A percentile compares a stretch with the other conserved stretches of the same genome.
These are phyloP conservation scores for Trisateles emortualis DNA, from an alignment of 2,888 invertebrate species.

Conservation along the genomic window DNA sequence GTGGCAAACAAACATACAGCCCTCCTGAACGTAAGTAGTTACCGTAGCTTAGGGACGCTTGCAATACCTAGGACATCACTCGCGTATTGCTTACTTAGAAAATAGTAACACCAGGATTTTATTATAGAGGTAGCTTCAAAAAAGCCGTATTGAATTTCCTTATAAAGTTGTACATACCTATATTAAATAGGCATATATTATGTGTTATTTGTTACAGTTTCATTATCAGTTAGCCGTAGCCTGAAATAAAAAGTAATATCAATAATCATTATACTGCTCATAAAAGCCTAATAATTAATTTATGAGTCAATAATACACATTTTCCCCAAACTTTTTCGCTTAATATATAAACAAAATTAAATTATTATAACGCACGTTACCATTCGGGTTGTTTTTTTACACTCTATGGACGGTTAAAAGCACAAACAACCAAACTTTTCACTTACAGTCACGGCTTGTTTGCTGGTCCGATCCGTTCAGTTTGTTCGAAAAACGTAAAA, in stretches of 20 bases:
- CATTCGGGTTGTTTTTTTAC: constrained; percentile 56
- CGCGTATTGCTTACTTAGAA: too few relatives aligned
- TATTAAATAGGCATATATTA: too few relatives aligned
- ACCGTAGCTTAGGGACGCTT: too few relatives aligned
- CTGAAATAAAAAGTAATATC: background rate
- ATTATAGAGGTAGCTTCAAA: too few relatives aligned
- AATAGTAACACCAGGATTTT: too few relatives aligned
- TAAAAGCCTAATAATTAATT: constrained; percentile 45
- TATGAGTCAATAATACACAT: constrained; percentile 22
- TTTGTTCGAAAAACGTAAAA: constrained; percentile 49
- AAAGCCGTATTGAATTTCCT: too few relatives aligned
- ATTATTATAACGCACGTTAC: constrained; percentile 55
- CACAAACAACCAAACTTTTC: constrained; percentile 71
- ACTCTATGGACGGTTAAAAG: constrained; percentile 55
- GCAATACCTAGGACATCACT: too few relatives aligned
- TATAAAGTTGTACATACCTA: too few relatives aligned
- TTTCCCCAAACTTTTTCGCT: constrained; percentile 44
- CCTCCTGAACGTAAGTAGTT: too few relatives aligned
- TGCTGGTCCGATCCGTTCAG: constrained; percentile 54
- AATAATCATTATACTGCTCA: background rate
- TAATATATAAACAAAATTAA: constrained; percentile 59
- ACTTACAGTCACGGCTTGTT: constrained; percentile 62
- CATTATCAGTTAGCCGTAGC: too few relatives aligned
- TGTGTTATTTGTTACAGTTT: too few relatives aligned
- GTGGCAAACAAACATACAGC: too few relatives aligned